A percentile compares a stretch with the other conserved stretches of the same genome.
Conservation (phyloP, 2,113 vertebrate genomes). For the Pomatorhinus ruficollis region DNA sequence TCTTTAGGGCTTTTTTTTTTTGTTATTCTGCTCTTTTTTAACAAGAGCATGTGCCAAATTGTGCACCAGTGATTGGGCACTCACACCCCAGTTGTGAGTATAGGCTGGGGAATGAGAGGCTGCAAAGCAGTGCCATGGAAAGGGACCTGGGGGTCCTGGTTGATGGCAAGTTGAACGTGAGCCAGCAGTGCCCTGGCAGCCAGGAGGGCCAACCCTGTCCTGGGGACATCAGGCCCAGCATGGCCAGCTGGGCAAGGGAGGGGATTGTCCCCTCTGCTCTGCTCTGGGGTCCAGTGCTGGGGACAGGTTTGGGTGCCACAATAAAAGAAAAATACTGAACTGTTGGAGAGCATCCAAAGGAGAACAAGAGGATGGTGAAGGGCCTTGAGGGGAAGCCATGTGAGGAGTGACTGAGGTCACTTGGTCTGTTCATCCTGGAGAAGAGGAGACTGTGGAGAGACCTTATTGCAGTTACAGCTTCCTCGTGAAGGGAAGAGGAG, state of each 20-base stretch:
- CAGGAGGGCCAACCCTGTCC: not conserved
- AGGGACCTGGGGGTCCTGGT: not conserved
- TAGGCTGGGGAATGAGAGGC: not conserved
- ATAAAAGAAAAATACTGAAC: fast-evolving
- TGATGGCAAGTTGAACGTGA: fast-evolving
- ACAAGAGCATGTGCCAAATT: not conserved
- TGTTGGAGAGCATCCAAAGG: fast-evolving
- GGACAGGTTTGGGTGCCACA: not conserved
- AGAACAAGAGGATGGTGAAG: fast-evolving
- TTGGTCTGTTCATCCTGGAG: not conserved
- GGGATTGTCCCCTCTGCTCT: not conserved
- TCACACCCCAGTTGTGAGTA: not conserved
- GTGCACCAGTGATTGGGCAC: not conserved
- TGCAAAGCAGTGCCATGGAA: fast-evolving
- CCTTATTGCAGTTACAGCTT: not conserved
- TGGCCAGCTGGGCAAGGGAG: not conserved
- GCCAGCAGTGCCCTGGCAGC: not conserved
- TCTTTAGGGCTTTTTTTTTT: not conserved
- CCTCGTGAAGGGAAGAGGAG: fast-evolving
- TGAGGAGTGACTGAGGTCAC: not conserved
- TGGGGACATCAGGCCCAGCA: not conserved
- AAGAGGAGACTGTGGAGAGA: not conserved
- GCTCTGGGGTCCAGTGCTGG: fast-evolving
- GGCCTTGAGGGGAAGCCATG: fast-evolving
- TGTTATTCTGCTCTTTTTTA: not conserved